Evolutionary conservation across 2,888 invertebrate genomes (phyloP).

Genomic region (Aspidiotus rigidus): DNA sequence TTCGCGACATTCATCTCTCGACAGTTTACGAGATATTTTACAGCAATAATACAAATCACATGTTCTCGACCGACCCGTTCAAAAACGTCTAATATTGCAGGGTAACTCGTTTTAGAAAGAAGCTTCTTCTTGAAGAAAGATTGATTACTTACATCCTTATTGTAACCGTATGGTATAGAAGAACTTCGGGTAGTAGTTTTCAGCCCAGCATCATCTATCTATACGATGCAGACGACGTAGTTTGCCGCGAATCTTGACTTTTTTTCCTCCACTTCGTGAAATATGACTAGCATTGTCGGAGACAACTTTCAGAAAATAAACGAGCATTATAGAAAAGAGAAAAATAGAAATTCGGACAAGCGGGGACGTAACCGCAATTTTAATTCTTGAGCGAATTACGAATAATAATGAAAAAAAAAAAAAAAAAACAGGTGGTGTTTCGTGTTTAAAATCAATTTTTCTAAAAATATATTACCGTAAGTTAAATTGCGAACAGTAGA

Average conservation of each 20-base stretch:
- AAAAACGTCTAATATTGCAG: background rate
- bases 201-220: background rate
- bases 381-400: no score
- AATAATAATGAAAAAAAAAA: no score
- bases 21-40: background rate
- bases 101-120: slow-evolving; percentile 4
- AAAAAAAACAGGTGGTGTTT: no score
- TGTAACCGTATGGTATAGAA: background rate
- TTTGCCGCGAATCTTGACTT: background rate
- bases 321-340: no score
- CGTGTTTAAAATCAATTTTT: no score
- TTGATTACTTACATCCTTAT: slow-evolving; percentile 4
- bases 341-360: no score
- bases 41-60: background rate
- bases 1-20: background rate
- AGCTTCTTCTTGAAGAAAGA: background rate
- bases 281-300: background rate
- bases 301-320: background rate
- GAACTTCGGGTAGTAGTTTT: background rate
- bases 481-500: no score
- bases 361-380: no score
- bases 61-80: background rate
- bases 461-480: no score
- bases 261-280: background rate
- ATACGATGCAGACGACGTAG: no score